Evolutionary conservation across 1,140 invertebrate species (phyloP), one percentile per base, ranked within the genome.

Genomic region (Archegozetes longisetosus): DNA sequence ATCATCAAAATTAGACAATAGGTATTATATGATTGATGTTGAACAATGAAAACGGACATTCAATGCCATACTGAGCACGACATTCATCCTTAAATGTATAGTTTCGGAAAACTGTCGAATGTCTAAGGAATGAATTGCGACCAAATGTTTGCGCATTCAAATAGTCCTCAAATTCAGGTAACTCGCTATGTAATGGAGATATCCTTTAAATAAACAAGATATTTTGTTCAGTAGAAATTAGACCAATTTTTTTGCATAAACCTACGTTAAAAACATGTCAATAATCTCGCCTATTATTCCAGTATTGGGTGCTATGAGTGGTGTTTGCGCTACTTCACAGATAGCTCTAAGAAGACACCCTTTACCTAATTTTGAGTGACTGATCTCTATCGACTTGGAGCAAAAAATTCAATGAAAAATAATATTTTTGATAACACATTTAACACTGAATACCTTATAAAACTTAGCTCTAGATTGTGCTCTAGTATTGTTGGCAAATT

Each of bases 251-350:
- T 51, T 22, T 62, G 28, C 13, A 28, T 28, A 26, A 20, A 57
- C 61, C 63, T 55, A 68, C 67, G 65, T 65, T 20, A 68, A 63
- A 32, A 68, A 23, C 22, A 67, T 63, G 51, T 68, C 66, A 58
- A 68, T 46, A 25, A 68, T 58, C 47, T 68, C 66, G 28, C 66
- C 66, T 51, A 68, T 46, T 26, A 67, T 58, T 17, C 66, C 67
- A 56, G 4, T 20, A 25, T 26, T 26, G 4, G 50, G 24, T 22
- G 20, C n/a, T 20, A 51, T 51, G 13, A 67, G 61, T 1, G 82
- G 81, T 68, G 85, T 80, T 3, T 85, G 82, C 63, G 88, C 84
- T 46, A 88, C 80, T 72, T 88, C 85, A 65, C 86, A 89, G 54
- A 88, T 87, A 3, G 85, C 84, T 61, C 86, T 74, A 46, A 88